Conservation (phyloP, 1,140 invertebrate species). For the Drosophila willistoni region DNA sequence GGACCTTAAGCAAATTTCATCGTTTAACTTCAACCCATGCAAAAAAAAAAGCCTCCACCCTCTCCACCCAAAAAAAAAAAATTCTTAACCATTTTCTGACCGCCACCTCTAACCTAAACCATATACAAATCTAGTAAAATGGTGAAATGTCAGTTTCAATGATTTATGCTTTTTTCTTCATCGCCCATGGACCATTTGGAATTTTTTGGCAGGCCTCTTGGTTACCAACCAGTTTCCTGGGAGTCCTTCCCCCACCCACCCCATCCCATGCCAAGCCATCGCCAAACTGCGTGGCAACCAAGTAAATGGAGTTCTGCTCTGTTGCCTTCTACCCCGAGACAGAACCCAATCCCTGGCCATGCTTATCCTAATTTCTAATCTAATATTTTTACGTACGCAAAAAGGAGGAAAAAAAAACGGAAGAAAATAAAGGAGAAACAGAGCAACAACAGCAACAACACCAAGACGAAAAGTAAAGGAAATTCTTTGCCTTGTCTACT, state of each 20-base stretch:
- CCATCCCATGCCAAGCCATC: neutral
- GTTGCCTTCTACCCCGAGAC: conserved; percentile 47
- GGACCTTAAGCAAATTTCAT: neutral
- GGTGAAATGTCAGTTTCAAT: conserved; percentile 80
- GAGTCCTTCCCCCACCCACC: neutral
- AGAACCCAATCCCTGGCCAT: conserved; percentile 41
- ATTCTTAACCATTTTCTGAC: conserved; percentile 10
- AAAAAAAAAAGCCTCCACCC: neutral
- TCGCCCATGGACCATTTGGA: conserved; percentile 72
- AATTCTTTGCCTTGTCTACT: conserved; percentile 58
- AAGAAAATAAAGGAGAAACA: neutral
- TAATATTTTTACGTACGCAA: conserved; percentile 74
- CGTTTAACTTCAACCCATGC: neutral
- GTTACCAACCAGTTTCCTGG: conserved; percentile 35
- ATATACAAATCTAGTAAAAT: conserved; percentile 75
- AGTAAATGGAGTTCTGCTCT: conserved; percentile 68
- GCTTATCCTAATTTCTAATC: conserved; percentile 80
- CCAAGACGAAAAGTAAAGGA: conserved; percentile 22
- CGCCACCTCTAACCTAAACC: conserved; percentile 16
- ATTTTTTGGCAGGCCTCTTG: conserved; percentile 64
- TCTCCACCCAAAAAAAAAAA: neutral
- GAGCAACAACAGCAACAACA: neutral
- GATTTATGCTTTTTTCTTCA: conserved; percentile 70
- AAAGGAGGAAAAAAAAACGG: neutral
- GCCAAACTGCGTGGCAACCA: conserved; percentile 29